Conservation (phyloP, 2,797 vertebrate species). For the Bucorvus abyssinicus region DNA sequence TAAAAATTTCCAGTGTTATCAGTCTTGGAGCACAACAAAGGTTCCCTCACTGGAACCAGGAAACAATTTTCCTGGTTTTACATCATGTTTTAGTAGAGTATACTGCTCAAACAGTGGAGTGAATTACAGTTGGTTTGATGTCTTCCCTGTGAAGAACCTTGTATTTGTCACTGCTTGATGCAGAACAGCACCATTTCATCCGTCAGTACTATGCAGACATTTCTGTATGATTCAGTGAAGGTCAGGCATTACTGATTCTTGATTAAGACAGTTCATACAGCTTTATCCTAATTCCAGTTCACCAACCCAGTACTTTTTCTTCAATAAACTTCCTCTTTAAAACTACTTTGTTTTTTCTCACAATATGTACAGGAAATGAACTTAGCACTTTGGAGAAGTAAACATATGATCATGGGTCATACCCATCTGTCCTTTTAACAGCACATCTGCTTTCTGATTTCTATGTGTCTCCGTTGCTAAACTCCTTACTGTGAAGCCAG, state of each 20-base stretch:
- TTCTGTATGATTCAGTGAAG: neutral
- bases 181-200: neutral
- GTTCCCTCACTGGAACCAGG: neutral
- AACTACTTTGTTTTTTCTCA: neutral
- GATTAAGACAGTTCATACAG: neutral
- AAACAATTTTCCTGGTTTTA: neutral
- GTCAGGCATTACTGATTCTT: neutral
- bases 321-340: neutral
- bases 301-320: neutral
- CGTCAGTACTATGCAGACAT: rapidly evolving
- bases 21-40: neutral
- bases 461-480: neutral
- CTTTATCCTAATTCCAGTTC: neutral
- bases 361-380: neutral
- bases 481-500: neutral
- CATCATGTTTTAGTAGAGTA: neutral
- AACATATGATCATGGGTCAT: neutral
- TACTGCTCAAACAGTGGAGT: neutral
- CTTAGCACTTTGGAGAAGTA: neutral
- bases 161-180: neutral
- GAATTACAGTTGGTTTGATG: neutral
- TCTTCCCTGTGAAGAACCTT: neutral
- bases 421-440: neutral
- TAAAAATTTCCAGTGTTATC: neutral
- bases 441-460: neutral